These are phyloP conservation scores for Galerucella calmariensis DNA, from an alignment of 2,888 invertebrate species.

Conservation along the genomic window DNA sequence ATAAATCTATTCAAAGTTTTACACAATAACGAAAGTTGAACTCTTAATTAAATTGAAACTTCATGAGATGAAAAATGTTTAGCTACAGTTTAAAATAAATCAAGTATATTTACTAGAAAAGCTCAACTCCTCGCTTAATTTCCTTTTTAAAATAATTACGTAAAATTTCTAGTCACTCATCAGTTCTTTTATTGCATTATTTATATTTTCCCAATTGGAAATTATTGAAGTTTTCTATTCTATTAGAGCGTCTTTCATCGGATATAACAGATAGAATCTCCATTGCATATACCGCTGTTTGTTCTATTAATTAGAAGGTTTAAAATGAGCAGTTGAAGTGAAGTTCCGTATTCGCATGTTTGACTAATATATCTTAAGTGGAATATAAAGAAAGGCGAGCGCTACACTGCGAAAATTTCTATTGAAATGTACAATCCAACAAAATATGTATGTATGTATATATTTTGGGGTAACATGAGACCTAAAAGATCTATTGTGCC, in stretches of 20 bases:
- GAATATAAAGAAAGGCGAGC: background rate
- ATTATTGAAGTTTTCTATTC: too few relatives aligned
- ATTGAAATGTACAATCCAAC: too few relatives aligned
- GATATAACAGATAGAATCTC: background rate
- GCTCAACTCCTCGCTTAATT: background rate
- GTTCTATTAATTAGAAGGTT: slow-evolving; percentile 5
- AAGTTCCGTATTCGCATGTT: slow-evolving; percentile 13
- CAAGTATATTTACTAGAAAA: slow-evolving; percentile 5
- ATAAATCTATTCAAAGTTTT: background rate
- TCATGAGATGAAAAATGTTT: slow-evolving; percentile 5
- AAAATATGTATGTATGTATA: too few relatives aligned
- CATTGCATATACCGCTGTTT: background rate
- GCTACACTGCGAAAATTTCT: background rate
- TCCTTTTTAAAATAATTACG: background rate
- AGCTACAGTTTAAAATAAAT: slow-evolving; percentile 3
- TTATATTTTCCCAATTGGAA: too few relatives aligned
- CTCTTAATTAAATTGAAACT: slow-evolving; percentile 6
- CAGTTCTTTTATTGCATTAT: background rate
- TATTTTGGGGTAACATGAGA: too few relatives aligned
- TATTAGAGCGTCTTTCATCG: background rate
- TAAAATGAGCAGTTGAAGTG: slow-evolving; percentile 8
- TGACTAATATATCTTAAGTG: slow-evolving; percentile 7
- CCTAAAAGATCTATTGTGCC: too few relatives aligned
- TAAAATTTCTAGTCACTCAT: background rate
- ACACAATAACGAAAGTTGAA: background rate